Conservation (phyloP, 2,888 invertebrate species). For the Eristalis intricaria region DNA sequence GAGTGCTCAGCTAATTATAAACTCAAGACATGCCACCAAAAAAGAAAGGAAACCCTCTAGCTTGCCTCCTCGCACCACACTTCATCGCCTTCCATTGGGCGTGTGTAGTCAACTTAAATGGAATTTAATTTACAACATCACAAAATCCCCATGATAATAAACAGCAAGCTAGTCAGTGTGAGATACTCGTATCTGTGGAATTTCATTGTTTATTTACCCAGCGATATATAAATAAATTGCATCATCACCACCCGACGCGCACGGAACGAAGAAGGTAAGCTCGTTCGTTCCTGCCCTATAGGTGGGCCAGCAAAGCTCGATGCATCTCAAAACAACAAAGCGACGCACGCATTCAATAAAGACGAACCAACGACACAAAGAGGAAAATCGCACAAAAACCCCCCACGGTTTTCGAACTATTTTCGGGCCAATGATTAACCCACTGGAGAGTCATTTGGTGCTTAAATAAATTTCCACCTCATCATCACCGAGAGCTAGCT, state of each 20-base stretch:
- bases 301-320: neutral
- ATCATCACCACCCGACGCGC: constrained; percentile 27
- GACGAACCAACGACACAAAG: neutral
- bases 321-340: neutral
- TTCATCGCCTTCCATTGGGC: neutral
- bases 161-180: constrained; percentile 28
- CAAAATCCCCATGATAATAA: constrained; percentile 31
- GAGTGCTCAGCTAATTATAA: neutral
- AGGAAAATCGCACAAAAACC: constrained; percentile 5
- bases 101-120: constrained; percentile 13
- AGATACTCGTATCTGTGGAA: constrained; percentile 40
- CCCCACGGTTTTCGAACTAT: constrained; percentile 26
- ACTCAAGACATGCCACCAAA: neutral
- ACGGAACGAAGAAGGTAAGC: neutral
- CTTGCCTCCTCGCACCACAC: neutral
- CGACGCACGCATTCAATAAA: neutral
- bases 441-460: constrained; percentile 24
- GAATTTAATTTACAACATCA: constrained; percentile 47
- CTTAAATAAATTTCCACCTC: constrained; percentile 12
- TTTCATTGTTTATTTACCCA: constrained; percentile 54
- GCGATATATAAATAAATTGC: constrained; percentile 55
- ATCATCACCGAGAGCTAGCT: neutral
- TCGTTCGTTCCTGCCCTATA: neutral
- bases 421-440: constrained; percentile 37
- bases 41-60: neutral